A percentile compares a stretch with the other conserved stretches of the same genome.
Conservation (phyloP, 2,888 invertebrate genomes). For the Meliscaeva auricollis region DNA sequence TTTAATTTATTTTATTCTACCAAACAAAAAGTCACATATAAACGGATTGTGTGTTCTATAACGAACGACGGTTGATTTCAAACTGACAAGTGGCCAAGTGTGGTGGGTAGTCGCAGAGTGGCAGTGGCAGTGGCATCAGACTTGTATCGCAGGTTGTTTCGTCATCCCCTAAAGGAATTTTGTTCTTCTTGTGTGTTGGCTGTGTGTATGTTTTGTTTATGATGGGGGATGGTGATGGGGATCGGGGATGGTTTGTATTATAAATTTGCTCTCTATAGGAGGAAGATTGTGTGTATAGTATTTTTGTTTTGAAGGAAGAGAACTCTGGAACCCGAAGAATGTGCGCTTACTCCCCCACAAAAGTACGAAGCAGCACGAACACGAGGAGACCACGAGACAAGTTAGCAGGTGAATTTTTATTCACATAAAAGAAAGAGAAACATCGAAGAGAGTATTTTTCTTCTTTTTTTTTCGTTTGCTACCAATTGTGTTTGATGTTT, state of each 20-base stretch:
- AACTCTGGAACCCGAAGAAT: constrained; percentile 29
- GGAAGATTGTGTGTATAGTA: constrained; percentile 12
- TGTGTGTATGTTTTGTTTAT: not conserved
- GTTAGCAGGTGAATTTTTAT: constrained; percentile 55
- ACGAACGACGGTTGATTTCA: constrained; percentile 67
- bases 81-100: constrained; percentile 74
- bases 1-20: not conserved
- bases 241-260: constrained; percentile 8
- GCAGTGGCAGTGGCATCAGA: constrained; percentile 1
- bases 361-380: not conserved
- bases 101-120: constrained; percentile 49
- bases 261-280: constrained; percentile 10
- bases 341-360: constrained; percentile 59
- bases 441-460: constrained; percentile 25
- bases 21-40: constrained; percentile 15
- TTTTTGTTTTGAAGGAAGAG: constrained; percentile 37
- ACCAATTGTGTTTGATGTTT: too few species aligned
- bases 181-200: constrained; percentile 6
- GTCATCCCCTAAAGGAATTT: constrained; percentile 75
- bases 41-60: constrained; percentile 41
- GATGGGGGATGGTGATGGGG: not conserved
- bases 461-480: not conserved
- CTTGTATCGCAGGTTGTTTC: constrained; percentile 64
- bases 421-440: constrained; percentile 49
- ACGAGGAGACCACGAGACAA: constrained; percentile 6